Evolutionary conservation across 2,797 vertebrate species (phyloP).

Genomic region (Chelon labrosus): DNA sequence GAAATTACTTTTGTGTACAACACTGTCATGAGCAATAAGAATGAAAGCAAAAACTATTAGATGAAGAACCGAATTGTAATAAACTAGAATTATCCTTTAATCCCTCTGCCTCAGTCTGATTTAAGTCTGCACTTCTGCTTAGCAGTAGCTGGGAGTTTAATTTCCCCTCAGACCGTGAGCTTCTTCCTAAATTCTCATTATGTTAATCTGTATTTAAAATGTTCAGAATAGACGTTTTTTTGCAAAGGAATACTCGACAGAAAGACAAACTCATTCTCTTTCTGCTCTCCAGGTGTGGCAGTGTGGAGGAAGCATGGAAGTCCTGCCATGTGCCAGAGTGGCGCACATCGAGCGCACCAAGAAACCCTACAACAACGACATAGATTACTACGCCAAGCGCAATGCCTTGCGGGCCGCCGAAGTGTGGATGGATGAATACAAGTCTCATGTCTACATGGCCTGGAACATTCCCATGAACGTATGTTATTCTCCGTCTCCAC

Average conservation of each 20-base stretch:
- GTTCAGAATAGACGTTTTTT: neutral
- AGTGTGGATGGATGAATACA: conserved; percentile 99
- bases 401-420: conserved; percentile 95
- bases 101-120: neutral
- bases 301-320: conserved; percentile 99
- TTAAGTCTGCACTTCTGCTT: neutral
- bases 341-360: conserved; percentile 97
- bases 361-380: conserved; percentile 99
- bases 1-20: neutral
- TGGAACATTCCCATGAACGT: conserved; percentile 99
- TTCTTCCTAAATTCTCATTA: neutral
- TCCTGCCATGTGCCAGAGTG: conserved; percentile 95
- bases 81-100: neutral
- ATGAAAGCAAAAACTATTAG: neutral
- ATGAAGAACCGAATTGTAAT: conserved; percentile 1
- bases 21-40: neutral
- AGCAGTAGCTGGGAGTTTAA: neutral
- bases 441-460: conserved; percentile 99
- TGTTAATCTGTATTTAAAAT: neutral
- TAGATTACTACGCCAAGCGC: conserved; percentile 97
- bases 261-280: conserved; percentile 22
- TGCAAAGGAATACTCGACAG: conserved; percentile 3
- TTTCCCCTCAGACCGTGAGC: neutral
- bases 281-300: conserved; percentile 92
- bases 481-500: conserved; percentile 69